Conservation (phyloP, 2,888 invertebrate genomes). For the Mesochorus sp. region DNA sequence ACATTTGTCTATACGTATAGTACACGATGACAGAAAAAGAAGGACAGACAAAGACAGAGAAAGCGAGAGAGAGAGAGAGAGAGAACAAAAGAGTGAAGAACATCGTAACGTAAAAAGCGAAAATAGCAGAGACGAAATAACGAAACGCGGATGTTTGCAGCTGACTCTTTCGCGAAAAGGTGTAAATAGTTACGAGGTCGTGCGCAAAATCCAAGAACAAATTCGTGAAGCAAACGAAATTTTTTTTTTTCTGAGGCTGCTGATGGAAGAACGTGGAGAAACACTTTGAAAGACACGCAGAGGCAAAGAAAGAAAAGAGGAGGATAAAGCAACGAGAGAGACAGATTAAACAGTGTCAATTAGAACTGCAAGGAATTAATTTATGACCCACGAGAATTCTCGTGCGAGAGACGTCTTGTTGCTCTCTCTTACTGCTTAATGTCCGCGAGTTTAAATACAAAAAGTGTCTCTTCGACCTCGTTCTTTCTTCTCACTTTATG, state of each 20-base stretch:
- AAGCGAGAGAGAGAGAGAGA: not conserved
- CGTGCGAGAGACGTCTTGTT: slow-evolving; percentile 33
- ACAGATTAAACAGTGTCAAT: slow-evolving; percentile 55
- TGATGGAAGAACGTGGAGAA: not conserved
- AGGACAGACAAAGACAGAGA: not conserved
- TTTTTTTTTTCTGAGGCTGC: slow-evolving; percentile 45
- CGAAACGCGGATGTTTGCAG: slow-evolving; percentile 60
- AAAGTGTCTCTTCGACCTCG: slow-evolving; percentile 46
- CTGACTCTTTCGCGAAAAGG: slow-evolving; percentile 18
- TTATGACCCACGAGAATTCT: slow-evolving; percentile 42
- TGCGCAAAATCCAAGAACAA: slow-evolving; percentile 46
- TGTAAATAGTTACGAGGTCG: slow-evolving; percentile 56
- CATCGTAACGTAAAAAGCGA: slow-evolving; percentile 12
- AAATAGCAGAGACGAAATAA: slow-evolving; percentile 33
- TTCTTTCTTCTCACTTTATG: slow-evolving; percentile 23
- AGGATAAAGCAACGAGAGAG: not conserved
- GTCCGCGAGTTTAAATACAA: slow-evolving; percentile 54
- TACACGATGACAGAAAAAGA: not conserved
- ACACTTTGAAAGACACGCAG: not conserved
- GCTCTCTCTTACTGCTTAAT: slow-evolving; percentile 43
- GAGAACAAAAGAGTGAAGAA: not conserved
- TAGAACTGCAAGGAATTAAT: slow-evolving; percentile 59
- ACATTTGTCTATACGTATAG: slow-evolving; percentile 6
- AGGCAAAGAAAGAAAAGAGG: not conserved
- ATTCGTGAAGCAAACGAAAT: slow-evolving; percentile 59